phyloP scores from a whole-genome alignment of 2,113 vertebrate species.

The Sinocyclocheilus grahami region DNA sequence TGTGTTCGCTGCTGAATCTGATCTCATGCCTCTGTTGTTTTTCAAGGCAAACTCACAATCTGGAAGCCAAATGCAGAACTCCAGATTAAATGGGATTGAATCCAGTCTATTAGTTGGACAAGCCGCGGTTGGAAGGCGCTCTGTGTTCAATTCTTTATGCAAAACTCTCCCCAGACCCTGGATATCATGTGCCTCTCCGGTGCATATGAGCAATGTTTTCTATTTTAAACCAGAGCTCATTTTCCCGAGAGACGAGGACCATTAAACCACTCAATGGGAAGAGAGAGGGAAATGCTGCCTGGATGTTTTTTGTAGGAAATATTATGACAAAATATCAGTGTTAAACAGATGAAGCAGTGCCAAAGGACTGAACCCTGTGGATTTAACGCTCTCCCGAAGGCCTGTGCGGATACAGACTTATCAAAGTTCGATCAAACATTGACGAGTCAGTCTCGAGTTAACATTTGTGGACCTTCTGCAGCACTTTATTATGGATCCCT shows the following conservation, averaged over 20 bases:
- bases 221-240: neutral
- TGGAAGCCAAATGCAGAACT: conserved; percentile 45
- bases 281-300: neutral
- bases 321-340: conserved; percentile 25
- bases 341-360: conserved; percentile 35
- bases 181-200: conserved; percentile 46
- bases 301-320: conserved; percentile 18
- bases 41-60: conserved; percentile 47
- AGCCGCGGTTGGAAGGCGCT: conserved; percentile 46
- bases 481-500: conserved; percentile 56
- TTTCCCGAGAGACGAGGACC: neutral
- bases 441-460: conserved; percentile 38
- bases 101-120: conserved; percentile 48
- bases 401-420: conserved; percentile 25
- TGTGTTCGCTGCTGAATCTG: conserved; percentile 16
- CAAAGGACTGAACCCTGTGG: conserved; percentile 51
- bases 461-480: conserved; percentile 49
- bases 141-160: conserved; percentile 57
- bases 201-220: conserved; percentile 37
- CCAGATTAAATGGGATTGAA: conserved; percentile 40
- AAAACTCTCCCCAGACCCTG: conserved; percentile 54
- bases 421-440: conserved; percentile 25
- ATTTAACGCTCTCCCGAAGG: conserved; percentile 6
- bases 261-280: conserved; percentile 23
- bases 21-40: conserved; percentile 27